Evolutionary conservation across 2,888 invertebrate genomes (phyloP).

Genomic region (Bedellia somnulentella): DNA sequence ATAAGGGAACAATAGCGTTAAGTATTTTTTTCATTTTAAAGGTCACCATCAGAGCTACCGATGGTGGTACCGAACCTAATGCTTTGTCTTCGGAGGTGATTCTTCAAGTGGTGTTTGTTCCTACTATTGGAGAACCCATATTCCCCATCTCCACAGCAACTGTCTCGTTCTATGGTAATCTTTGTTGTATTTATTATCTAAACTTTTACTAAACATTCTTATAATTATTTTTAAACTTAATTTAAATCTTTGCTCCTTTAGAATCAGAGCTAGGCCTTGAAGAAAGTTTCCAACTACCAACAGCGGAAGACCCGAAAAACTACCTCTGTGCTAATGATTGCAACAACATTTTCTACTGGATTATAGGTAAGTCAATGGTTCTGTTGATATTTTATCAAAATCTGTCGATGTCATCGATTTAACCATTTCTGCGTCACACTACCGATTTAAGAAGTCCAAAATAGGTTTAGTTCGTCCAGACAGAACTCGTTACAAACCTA

Average conservation of each 20-base stretch:
- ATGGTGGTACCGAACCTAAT: slow-evolving; percentile 41
- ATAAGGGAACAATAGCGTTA: too few species aligned
- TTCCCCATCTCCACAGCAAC: slow-evolving; percentile 20
- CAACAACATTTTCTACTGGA: slow-evolving; percentile 39
- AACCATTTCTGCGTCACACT: too few species aligned
- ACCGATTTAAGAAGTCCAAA: too few species aligned
- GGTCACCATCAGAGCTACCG: slow-evolving; percentile 49
- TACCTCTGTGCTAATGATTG: slow-evolving; percentile 33
- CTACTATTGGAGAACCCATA: slow-evolving; percentile 41
- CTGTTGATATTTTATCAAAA: slow-evolving; percentile 3
- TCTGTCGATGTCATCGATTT: not conserved
- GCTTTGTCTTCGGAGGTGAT: slow-evolving; percentile 18
- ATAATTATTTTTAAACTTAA: not conserved
- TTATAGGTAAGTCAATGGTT: slow-evolving; percentile 33
- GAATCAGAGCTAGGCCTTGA: slow-evolving; percentile 33
- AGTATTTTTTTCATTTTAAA: too few species aligned
- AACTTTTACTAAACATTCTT: too few species aligned
- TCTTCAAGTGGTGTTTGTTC: slow-evolving; percentile 40
- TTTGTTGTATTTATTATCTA: too few species aligned
- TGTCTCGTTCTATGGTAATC: slow-evolving; percentile 38
- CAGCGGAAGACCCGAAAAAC: slow-evolving; percentile 49
- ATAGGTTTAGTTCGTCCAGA: too few species aligned
- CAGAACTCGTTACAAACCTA: too few species aligned
- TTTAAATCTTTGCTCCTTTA: slow-evolving; percentile 12
- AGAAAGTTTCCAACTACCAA: slow-evolving; percentile 26